Conservation (phyloP, 2,113 vertebrate genomes). For the Scomber japonicus region DNA sequence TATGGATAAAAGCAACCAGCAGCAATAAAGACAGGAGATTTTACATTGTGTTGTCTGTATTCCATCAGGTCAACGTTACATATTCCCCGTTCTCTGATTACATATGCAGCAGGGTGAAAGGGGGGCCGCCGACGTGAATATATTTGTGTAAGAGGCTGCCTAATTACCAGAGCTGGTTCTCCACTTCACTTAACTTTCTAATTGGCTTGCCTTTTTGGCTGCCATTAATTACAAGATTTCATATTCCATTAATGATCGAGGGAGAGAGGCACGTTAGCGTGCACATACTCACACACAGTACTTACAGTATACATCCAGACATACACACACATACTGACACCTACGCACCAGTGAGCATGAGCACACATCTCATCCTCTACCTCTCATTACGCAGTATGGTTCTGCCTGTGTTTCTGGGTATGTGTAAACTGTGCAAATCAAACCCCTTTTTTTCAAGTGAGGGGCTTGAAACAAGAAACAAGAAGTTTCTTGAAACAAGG, state of each 20-base stretch:
- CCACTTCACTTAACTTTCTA: slow-evolving; percentile 99
- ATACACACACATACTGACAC: slow-evolving; percentile 47
- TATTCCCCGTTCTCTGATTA: slow-evolving; percentile 69
- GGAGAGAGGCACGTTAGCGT: slow-evolving; percentile 30
- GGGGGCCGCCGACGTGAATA: slow-evolving; percentile 80
- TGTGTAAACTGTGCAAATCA: slow-evolving; percentile 48
- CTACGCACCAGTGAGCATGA: slow-evolving; percentile 43
- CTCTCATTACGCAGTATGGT: slow-evolving; percentile 37
- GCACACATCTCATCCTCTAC: slow-evolving; percentile 50
- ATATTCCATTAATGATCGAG: slow-evolving; percentile 95
- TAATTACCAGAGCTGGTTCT: slow-evolving; percentile 93
- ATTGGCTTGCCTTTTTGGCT: slow-evolving; percentile 97
- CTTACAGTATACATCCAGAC: slow-evolving; percentile 49
- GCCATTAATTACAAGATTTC: slow-evolving; percentile 98
- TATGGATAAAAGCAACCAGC: slow-evolving; percentile 37
- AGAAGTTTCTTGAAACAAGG: slow-evolving; percentile 14
- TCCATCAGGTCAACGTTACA: slow-evolving; percentile 62
- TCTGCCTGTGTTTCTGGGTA: slow-evolving; percentile 32
- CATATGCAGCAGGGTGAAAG: slow-evolving; percentile 71
- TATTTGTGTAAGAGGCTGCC: slow-evolving; percentile 89
- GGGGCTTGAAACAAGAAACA: no score
- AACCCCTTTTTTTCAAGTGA: not conserved
- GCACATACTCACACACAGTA: slow-evolving; percentile 41
- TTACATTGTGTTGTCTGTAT: slow-evolving; percentile 59
- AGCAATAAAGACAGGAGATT: slow-evolving; percentile 41